Evolutionary conservation across 2,797 vertebrate species (phyloP).

Genomic region (Dryobates pubescens): DNA sequence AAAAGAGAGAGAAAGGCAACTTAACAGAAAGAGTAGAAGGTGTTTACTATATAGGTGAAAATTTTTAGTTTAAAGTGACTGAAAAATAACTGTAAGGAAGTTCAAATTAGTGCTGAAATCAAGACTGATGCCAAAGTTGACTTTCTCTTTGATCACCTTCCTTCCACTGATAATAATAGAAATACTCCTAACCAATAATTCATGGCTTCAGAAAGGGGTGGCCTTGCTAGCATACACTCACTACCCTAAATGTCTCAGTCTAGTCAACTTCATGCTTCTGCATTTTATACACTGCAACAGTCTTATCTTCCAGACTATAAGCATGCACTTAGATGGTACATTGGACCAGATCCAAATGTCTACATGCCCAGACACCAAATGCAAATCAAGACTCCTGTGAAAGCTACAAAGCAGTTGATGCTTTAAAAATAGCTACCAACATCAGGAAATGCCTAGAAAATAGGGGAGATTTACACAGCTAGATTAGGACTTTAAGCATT

Average conservation of each 20-base stretch:
- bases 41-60: not conserved
- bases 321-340: not conserved
- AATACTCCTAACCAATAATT: not conserved
- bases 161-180: not conserved
- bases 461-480: conserved; percentile 14
- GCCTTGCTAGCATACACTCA: not conserved
- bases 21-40: not conserved
- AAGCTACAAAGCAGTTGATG: not conserved
- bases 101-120: not conserved
- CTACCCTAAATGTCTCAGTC: not conserved
- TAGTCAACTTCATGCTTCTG: not conserved
- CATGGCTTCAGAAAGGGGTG: not conserved
- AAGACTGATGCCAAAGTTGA: not conserved
- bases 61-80: not conserved
- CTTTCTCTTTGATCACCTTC: not conserved
- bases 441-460: conserved; percentile 14
- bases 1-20: not conserved
- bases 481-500: conserved; percentile 30
- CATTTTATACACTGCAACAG: not conserved
- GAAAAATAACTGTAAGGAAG: not conserved
- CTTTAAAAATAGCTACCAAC: not conserved
- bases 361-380: not conserved
- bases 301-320: not conserved
- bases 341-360: not conserved
- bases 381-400: not conserved